Evolutionary conservation across 1,140 invertebrate genomes (phyloP), one percentile per base, ranked within the genome.

Genomic region (Trigoniulus corallinus): DNA sequence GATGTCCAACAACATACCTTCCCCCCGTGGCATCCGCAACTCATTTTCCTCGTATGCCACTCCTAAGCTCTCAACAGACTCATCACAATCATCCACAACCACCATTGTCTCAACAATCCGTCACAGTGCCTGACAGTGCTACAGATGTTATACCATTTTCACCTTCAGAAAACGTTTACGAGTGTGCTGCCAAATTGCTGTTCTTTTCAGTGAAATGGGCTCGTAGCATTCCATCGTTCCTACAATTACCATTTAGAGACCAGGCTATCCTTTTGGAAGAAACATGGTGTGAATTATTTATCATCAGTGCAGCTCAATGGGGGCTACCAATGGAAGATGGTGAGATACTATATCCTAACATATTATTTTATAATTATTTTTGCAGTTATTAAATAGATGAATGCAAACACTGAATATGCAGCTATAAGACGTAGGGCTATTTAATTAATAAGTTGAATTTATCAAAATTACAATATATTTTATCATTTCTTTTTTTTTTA

Each of bases 201-300:
- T 80, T 83, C 58, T 63, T 82, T 1, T 73, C 78, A 0, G 74
- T 88, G 2, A 79, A 82, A 60, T 86, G 84, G 80, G 76, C 82
- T 0, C 72, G 78, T 55, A 79, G 75, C 47, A 79, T 87, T 41
- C 76, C 80, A 0, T 79, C 80, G 0, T 86, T 84, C 60, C 59
- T 77, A 27, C 78, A 83, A 63, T 63, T 88, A n/a, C 74, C 77
- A 1, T 72, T 71, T 27, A 66, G 72, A 43, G 84, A 88, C 54
- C 82, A 87, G 61, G 73, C 74, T 1, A 69, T 76, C 40, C 68
- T 91, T 12, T 65, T 89, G 34, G 78, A 83, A 53, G 79, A 80
- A 56, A 76, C 80, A 21, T 91, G 87, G 86, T 77, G 76, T 53
- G 84, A 88, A 58, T 64, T 91, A n/a, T 89, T 88, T 60, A 72